Conservation (phyloP, 1,140 invertebrate species). For the Atta colombica region DNA sequence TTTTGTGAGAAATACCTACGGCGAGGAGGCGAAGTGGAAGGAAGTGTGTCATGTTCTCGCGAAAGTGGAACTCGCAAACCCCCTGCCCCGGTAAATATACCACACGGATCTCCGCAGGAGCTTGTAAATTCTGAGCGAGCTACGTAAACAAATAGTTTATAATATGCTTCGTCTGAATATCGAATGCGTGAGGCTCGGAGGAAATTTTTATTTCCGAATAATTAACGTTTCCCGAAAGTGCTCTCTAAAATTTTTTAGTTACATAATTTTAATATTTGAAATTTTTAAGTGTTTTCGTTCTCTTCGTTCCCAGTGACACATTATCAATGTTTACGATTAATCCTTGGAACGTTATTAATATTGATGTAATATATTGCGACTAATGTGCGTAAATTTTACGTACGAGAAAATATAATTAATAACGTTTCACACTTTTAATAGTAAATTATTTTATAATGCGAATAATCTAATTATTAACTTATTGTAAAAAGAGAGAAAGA, state of each 20-base stretch:
- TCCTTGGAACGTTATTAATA: no score
- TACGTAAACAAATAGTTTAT: constrained; percentile 35
- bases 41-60: constrained; percentile 35
- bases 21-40: constrained; percentile 1
- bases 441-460: no score
- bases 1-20: constrained; percentile 30
- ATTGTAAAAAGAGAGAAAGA: no score
- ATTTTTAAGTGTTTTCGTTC: neutral
- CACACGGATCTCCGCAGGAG: constrained; percentile 2
- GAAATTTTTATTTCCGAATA: neutral
- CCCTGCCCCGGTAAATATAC: neutral
- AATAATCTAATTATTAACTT: no score
- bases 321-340: no score
- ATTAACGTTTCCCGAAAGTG: neutral
- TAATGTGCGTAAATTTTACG: no score
- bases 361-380: no score
- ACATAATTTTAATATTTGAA: neutral
- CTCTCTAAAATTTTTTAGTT: neutral
- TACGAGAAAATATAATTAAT: no score
- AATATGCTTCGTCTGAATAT: neutral
- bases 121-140: constrained; percentile 18
- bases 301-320: neutral
- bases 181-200: neutral
- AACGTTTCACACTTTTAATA: no score
- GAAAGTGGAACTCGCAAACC: constrained; percentile 35